phyloP scores from a whole-genome alignment of 2,797 vertebrate species.

The Mycteria americana region DNA sequence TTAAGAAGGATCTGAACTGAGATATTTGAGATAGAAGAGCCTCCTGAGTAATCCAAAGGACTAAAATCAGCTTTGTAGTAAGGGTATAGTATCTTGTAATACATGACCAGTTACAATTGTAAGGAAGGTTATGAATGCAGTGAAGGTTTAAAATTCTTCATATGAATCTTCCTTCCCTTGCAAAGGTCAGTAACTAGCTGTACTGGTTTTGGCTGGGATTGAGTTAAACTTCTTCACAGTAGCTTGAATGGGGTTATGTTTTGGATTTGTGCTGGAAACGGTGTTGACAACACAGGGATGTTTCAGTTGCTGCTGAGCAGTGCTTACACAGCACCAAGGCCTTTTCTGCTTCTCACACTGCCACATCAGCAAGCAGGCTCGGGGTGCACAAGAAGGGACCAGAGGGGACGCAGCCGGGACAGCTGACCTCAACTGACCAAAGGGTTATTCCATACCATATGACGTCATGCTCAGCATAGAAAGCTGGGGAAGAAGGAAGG shows the following conservation, averaged over 20 bases:
- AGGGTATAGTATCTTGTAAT: not conserved
- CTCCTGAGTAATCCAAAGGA: not conserved
- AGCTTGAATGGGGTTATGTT: not conserved
- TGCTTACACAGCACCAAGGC: not conserved
- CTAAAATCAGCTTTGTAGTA: not conserved
- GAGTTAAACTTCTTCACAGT: not conserved
- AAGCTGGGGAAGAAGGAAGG: not conserved
- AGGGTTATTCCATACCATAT: not conserved
- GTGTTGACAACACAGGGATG: accelerated
- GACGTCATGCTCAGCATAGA: not conserved
- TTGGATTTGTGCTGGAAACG: not conserved
- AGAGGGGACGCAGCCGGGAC: not conserved
- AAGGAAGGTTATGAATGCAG: not conserved
- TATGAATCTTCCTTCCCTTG: not conserved
- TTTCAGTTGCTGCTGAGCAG: not conserved
- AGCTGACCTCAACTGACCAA: not conserved
- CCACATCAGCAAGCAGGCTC: accelerated
- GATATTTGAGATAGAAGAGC: not conserved
- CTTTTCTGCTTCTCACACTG: not conserved
- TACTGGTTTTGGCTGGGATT: not conserved
- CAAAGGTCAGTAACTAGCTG: not conserved
- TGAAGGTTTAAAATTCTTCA: not conserved
- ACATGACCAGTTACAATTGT: not conserved
- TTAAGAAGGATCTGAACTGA: not conserved
- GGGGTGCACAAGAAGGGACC: not conserved